Evolutionary conservation across 2,113 vertebrate genomes (phyloP).

Genomic region (Talpa occidentalis): DNA sequence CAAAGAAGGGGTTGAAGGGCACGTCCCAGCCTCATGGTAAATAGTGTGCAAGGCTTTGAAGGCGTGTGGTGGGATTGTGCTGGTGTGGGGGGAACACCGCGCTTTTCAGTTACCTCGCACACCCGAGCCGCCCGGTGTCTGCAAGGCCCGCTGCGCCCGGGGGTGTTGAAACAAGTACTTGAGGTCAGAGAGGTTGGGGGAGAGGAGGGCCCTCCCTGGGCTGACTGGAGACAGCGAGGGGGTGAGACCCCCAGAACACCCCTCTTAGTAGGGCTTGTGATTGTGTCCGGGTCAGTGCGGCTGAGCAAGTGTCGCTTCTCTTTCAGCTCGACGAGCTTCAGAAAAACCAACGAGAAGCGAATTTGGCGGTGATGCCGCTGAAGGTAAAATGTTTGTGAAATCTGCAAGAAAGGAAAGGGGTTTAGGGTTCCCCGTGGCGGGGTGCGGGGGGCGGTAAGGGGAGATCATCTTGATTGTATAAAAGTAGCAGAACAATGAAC

Average conservation of each 20-base stretch:
- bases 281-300: rapidly evolving
- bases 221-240: not conserved
- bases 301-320: not conserved
- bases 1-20: not conserved
- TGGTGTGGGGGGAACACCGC: too few species aligned
- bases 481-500: too few species aligned
- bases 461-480: too few species aligned
- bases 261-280: rapidly evolving
- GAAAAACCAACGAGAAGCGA: slow-evolving; percentile 80
- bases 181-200: not conserved
- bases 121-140: too few species aligned
- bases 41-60: not conserved
- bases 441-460: too few species aligned
- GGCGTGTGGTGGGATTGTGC: too few species aligned
- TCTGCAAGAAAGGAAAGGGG: too few species aligned
- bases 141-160: too few species aligned
- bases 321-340: slow-evolving; percentile 87
- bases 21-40: not conserved
- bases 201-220: not conserved
- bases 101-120: too few species aligned
- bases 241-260: rapidly evolving
- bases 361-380: slow-evolving; percentile 84
- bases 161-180: not conserved
- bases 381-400: slow-evolving; percentile 84
- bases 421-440: too few species aligned